Evolutionary conservation across 2,888 invertebrate species (phyloP).

Genomic region (Stenurella melanura): DNA sequence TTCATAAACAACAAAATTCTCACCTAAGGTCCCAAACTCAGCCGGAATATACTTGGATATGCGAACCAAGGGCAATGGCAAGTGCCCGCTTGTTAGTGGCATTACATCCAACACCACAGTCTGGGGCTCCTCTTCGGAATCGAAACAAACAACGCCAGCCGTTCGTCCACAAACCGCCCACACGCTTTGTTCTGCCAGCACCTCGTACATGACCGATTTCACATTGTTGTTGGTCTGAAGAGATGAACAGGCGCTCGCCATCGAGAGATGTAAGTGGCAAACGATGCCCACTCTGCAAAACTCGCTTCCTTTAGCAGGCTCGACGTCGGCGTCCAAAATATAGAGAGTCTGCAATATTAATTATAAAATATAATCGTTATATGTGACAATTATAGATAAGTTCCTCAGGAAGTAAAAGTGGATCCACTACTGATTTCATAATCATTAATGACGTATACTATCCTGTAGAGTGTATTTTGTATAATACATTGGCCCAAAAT

Average conservation of each 20-base stretch:
- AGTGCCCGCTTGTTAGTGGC: slow-evolving; percentile 92
- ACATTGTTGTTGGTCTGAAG: slow-evolving; percentile 49
- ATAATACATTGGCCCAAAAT: too few relatives aligned
- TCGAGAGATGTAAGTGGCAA: slow-evolving; percentile 86
- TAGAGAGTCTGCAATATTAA: slow-evolving; percentile 82
- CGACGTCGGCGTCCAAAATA: slow-evolving; percentile 85
- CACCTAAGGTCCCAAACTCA: slow-evolving; percentile 68
- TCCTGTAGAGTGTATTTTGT: too few relatives aligned
- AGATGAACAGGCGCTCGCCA: slow-evolving; percentile 72
- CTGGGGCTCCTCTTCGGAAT: slow-evolving; percentile 76
- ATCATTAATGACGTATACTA: too few relatives aligned
- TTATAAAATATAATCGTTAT: neutral
- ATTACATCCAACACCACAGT: slow-evolving; percentile 90
- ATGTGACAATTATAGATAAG: too few relatives aligned
- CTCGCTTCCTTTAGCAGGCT: slow-evolving; percentile 87
- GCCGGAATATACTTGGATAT: slow-evolving; percentile 93
- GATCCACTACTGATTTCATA: too few relatives aligned
- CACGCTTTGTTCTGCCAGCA: slow-evolving; percentile 91
- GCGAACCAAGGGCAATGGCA: slow-evolving; percentile 91
- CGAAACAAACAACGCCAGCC: slow-evolving; percentile 81
- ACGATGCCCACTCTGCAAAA: slow-evolving; percentile 92
- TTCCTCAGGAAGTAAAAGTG: too few relatives aligned
- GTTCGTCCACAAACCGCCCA: slow-evolving; percentile 96
- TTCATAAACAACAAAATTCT: slow-evolving; percentile 15
- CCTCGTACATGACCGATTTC: slow-evolving; percentile 93